phyloP scores from a whole-genome alignment of 2,113 vertebrate species.

The Romanogobio albipinnatus region DNA sequence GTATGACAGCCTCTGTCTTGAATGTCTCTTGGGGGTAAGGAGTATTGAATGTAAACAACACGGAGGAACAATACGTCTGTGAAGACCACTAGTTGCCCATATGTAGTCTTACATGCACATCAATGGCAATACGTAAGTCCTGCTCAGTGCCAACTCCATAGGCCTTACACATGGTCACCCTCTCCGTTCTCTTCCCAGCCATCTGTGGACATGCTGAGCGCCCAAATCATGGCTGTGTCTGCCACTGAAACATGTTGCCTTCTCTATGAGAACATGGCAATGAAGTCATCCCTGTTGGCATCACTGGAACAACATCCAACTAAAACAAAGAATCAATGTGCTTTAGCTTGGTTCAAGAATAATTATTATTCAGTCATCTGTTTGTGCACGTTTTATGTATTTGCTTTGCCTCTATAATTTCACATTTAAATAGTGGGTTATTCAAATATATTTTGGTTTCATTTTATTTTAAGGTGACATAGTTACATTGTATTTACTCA shows the following conservation, averaged over 20 bases:
- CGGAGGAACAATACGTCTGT: background rate
- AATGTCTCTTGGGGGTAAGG: background rate
- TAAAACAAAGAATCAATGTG: background rate
- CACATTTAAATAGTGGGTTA: background rate
- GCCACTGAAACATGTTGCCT: constrained; percentile 15
- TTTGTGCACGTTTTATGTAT: background rate
- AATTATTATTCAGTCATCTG: background rate
- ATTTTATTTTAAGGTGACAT: no score
- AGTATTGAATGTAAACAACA: constrained; percentile 2
- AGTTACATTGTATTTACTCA: no score
- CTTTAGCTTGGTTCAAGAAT: background rate
- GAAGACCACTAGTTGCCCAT: constrained; percentile 25
- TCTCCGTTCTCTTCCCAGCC: background rate
- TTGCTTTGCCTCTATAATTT: background rate
- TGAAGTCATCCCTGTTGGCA: constrained; percentile 6
- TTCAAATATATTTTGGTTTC: background rate
- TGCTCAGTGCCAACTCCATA: constrained; percentile 5
- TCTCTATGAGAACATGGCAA: constrained; percentile 22
- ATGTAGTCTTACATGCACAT: constrained; percentile 14
- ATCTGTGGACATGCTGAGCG: constrained; percentile 23
- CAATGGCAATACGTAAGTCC: constrained; percentile 7
- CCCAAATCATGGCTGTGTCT: background rate
- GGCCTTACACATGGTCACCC: constrained; percentile 18
- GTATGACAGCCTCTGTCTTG: constrained; percentile 13
- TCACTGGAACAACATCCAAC: background rate